phyloP scores from a whole-genome alignment of 2,888 invertebrate genomes.

The Yponomeuta plumbellus region DNA sequence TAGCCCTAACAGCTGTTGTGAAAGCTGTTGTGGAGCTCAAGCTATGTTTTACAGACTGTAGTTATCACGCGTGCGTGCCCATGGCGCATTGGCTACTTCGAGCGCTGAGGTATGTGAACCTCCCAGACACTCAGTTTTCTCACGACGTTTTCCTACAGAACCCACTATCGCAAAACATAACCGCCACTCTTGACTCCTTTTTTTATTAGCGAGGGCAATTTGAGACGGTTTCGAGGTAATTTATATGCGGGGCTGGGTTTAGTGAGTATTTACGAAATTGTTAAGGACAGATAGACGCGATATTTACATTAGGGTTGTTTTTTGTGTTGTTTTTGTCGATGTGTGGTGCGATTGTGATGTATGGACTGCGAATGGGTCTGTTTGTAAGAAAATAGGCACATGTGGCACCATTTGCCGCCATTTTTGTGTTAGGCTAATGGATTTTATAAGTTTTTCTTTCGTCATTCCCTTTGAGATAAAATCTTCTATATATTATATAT shows the following conservation, averaged over 20 bases:
- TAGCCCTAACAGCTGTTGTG: too few species aligned
- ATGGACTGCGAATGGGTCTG: background rate
- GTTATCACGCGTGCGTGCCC: too few species aligned
- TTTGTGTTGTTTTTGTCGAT: conserved; percentile 30
- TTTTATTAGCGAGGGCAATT: conserved; percentile 74
- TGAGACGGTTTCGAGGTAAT: conserved; percentile 68
- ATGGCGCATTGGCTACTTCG: too few species aligned
- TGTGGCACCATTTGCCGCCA: background rate
- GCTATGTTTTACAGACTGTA: too few species aligned
- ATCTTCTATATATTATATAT: too few species aligned
- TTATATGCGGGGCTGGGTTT: conserved; percentile 73
- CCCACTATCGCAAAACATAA: background rate
- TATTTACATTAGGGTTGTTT: conserved; percentile 69
- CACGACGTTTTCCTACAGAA: too few species aligned
- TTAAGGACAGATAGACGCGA: conserved; percentile 73
- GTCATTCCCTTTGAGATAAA: too few species aligned
- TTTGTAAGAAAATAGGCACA: background rate
- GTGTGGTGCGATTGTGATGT: conserved; percentile 1
- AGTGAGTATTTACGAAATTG: conserved; percentile 73
- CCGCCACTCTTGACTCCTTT: conserved; percentile 31
- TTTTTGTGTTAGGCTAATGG: conserved; percentile 5
- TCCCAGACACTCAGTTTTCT: too few species aligned
- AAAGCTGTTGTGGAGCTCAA: too few species aligned
- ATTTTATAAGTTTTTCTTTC: too few species aligned
- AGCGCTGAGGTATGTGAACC: too few species aligned